Percentiles rank a stretch among this genome's conserved stretches.
Evolutionary conservation across 2,797 vertebrate genomes (phyloP).

Genomic region (Uromys caudimaculatus): DNA sequence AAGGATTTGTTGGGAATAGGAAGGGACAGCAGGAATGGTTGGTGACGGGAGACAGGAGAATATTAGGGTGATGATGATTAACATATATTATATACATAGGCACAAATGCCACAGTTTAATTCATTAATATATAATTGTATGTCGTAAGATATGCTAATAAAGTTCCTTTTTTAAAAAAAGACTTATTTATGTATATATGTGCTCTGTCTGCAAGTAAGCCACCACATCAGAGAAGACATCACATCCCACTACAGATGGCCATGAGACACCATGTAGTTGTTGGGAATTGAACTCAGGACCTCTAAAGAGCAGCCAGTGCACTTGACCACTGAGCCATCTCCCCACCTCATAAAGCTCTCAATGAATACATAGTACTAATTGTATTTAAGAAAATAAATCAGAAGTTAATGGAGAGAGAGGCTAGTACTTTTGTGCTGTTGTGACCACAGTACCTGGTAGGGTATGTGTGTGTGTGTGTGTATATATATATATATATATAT

Average conservation of each 20-base stretch:
- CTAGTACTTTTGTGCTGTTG: neutral
- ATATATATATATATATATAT: too few relatives aligned
- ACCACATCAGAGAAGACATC: neutral
- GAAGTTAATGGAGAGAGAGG: neutral
- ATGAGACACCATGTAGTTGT: neutral
- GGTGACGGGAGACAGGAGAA: neutral
- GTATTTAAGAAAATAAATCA: neutral
- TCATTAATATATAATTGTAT: neutral
- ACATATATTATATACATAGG: neutral
- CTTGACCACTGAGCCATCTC: neutral
- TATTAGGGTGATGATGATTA: neutral
- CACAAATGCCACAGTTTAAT: neutral
- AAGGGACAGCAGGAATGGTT: neutral
- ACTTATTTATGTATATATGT: neutral
- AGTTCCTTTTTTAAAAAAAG: neutral
- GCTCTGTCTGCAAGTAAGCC: neutral
- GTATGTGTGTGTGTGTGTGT: too few relatives aligned
- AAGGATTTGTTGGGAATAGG: neutral
- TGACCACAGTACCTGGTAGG: neutral
- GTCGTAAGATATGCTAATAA: neutral
- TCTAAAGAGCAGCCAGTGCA: neutral
- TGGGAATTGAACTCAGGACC: neutral
- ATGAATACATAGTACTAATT: neutral
- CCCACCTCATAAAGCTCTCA: neutral
- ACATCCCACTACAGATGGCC: neutral